These are phyloP conservation scores for Eristalinus aeneus DNA, from an alignment of 2,888 invertebrate species.

Conservation along the genomic window DNA sequence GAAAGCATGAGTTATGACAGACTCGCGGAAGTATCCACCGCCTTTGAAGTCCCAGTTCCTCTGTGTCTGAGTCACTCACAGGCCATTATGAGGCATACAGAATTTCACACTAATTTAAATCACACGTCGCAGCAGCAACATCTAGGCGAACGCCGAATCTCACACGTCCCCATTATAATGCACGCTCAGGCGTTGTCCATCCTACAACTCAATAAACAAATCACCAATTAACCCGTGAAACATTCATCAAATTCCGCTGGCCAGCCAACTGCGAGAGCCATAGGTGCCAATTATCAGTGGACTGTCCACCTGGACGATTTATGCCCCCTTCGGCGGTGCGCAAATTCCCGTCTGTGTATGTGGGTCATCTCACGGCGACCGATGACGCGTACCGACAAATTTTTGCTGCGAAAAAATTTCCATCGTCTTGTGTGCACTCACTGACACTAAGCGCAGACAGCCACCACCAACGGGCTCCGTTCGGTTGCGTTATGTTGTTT, in stretches of 20 bases:
- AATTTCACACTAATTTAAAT: slow-evolving; percentile 21
- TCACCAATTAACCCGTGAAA: slow-evolving; percentile 65
- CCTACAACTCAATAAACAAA: slow-evolving; percentile 66
- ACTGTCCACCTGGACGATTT: slow-evolving; percentile 56
- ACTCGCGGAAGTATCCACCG: background rate
- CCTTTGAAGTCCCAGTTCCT: background rate
- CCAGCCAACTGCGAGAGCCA: background rate
- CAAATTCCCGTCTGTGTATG: slow-evolving; percentile 7
- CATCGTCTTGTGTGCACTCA: slow-evolving; percentile 15
- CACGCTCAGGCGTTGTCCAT: slow-evolving; percentile 8
- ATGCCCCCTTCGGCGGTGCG: slow-evolving; percentile 11
- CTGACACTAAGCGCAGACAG: slow-evolving; percentile 56
- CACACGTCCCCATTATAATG: slow-evolving; percentile 24
- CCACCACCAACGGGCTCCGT: slow-evolving; percentile 37
- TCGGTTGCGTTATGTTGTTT: too few relatives aligned
- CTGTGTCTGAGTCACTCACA: background rate
- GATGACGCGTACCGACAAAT: background rate
- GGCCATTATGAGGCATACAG: background rate
- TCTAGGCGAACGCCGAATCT: too few relatives aligned
- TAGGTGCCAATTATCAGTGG: slow-evolving; percentile 67
- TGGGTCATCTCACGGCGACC: slow-evolving; percentile 51
- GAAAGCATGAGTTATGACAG: background rate
- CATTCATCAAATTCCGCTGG: slow-evolving; percentile 62
- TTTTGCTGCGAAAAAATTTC: slow-evolving; percentile 47
- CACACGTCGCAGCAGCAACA: background rate